Conservation (phyloP, 2,113 vertebrate genomes). For the Steatornis caripensis region DNA sequence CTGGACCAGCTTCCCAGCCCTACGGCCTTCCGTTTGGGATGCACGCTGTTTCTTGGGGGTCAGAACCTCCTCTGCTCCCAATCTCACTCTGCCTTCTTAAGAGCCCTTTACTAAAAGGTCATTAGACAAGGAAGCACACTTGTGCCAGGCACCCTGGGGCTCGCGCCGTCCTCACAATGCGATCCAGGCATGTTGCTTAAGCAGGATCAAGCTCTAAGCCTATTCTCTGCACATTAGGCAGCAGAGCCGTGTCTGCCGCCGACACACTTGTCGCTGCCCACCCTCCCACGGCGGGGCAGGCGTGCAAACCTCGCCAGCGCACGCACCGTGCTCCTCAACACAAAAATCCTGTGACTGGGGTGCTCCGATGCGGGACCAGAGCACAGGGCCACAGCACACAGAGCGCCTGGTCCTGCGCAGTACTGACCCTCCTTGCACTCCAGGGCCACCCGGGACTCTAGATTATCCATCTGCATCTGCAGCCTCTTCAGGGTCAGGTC, state of each 20-base stretch:
- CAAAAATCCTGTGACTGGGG: neutral
- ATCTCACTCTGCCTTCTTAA: neutral
- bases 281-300: neutral
- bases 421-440: slow-evolving; percentile 95
- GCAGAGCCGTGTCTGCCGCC: neutral
- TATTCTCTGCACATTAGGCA: neutral
- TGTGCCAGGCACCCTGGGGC: neutral
- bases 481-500: slow-evolving; percentile 96
- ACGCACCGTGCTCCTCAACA: accelerated
- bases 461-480: slow-evolving; percentile 99
- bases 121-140: neutral
- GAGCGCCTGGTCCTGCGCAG: accelerated
- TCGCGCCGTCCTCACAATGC: accelerated
- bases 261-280: neutral
- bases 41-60: neutral
- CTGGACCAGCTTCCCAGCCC: neutral
- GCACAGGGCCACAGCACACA: accelerated
- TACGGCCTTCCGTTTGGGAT: neutral
- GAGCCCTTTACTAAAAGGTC: neutral
- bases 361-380: no score
- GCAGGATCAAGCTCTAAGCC: slow-evolving; percentile 27
- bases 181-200: neutral
- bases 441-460: slow-evolving; percentile 94
- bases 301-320: accelerated
- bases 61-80: neutral